These are phyloP conservation scores for Tanytarsus gracilentus DNA, from an alignment of 2,888 invertebrate species.

Conservation along the genomic window DNA sequence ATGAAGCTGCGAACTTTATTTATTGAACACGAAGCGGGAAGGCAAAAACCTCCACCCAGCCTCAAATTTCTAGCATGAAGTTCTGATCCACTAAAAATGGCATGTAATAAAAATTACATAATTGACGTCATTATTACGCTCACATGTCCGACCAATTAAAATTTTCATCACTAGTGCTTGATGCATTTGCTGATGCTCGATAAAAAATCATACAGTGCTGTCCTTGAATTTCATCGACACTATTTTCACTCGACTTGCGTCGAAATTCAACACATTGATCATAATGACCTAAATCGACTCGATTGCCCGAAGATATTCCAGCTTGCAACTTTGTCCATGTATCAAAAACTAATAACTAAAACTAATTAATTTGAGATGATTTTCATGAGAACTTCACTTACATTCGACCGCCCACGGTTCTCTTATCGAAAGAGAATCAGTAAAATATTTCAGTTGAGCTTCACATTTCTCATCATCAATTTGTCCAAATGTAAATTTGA, in stretches of 20 bases:
- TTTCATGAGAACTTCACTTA: not conserved
- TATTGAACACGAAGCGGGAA: conserved; percentile 39
- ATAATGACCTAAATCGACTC: conserved; percentile 43
- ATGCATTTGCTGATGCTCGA: conserved; percentile 1
- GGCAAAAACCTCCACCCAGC: conserved; percentile 37
- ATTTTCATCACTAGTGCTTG: not conserved
- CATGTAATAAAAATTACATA: too few species aligned
- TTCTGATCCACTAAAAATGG: not conserved
- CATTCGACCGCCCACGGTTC: not conserved
- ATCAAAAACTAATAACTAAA: conserved; percentile 41
- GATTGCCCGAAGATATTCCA: conserved; percentile 42
- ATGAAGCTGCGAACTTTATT: conserved; percentile 34
- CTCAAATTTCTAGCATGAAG: conserved; percentile 5
- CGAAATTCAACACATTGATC: conserved; percentile 43
- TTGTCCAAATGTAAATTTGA: too few species aligned
- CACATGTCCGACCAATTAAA: conserved; percentile 7
- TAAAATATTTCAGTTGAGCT: not conserved
- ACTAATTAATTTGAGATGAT: not conserved
- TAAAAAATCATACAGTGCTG: conserved; percentile 40
- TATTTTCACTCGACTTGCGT: conserved; percentile 32
- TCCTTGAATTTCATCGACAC: conserved; percentile 36
- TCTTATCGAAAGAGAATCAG: not conserved
- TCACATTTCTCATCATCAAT: not conserved
- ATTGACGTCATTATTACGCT: not conserved
- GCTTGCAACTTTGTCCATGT: conserved; percentile 44